phyloP scores from a whole-genome alignment of 1,140 invertebrate genomes.

The Calliopsis andreniformis region DNA sequence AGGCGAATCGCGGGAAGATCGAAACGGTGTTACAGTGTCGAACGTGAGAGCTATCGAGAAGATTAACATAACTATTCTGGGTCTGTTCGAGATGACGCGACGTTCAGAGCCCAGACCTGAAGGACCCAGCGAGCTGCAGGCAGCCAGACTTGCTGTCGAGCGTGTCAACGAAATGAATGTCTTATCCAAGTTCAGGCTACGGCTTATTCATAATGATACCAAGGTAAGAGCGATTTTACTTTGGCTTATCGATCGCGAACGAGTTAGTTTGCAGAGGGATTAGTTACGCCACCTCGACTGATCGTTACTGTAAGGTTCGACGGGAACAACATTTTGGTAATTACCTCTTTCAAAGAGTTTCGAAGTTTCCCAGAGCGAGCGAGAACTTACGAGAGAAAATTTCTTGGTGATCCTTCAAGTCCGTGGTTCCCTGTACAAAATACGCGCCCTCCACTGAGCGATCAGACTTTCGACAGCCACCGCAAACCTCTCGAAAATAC shows the following conservation, averaged over 20 bases:
- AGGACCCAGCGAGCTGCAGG: constrained; percentile 87
- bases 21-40: constrained; percentile 10
- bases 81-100: constrained; percentile 88
- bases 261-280: too few species aligned
- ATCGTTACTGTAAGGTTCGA: too few species aligned
- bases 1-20: background rate
- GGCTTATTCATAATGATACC: constrained; percentile 90
- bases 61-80: constrained; percentile 82
- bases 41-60: constrained; percentile 60
- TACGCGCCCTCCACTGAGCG: background rate
- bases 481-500: constrained; percentile 15
- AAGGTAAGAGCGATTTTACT: constrained; percentile 83
- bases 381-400: too few species aligned
- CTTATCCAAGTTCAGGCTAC: constrained; percentile 87
- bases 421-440: too few species aligned
- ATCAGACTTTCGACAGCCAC: constrained; percentile 12
- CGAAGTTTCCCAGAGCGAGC: too few species aligned
- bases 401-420: too few species aligned
- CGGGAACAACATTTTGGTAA: too few species aligned
- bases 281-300: too few species aligned
- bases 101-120: constrained; percentile 83
- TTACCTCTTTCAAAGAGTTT: too few species aligned
- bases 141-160: constrained; percentile 87
- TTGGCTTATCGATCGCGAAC: background rate
- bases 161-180: constrained; percentile 87